Evolutionary conservation across 1,140 invertebrate genomes (phyloP), one percentile per base, ranked within the genome.

Genomic region (Lethocerus indicus): DNA sequence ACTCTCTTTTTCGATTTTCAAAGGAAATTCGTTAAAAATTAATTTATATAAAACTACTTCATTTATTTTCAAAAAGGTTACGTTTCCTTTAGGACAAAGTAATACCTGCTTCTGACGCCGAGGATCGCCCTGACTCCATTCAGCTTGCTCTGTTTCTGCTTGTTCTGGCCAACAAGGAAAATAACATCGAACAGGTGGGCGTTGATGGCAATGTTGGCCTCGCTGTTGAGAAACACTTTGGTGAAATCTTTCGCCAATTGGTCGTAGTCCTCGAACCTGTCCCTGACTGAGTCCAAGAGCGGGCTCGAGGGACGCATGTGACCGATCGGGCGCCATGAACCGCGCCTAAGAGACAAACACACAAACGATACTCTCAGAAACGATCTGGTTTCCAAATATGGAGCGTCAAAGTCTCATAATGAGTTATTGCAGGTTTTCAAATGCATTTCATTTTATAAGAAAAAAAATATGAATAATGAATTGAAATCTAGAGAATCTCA

Each of bases 261-360:
- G 63, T 94, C 89, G 63, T 92, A 90, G 62, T 91, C 87, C 69
- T 93, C 89, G 61, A 92, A 92, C 59, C 87, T 79, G 66, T 90
- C 86, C 55, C 88, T 70, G 9, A 94, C 88, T 1, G 87, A 90
- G 63, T 94, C 90, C 52, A 93, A 70, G 23, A 94, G 69, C 1
- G 90, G 90, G 25, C 87, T 91, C 0, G 87, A 92, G 1, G 89
- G 88, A 61, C 89, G 68, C 87, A 92, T 89, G 64, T 93, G 88
- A 39, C 89, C 89, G 52, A 94, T 93, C 2, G 89, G 89, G 57
- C 89, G 73, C 89, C 89, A 94, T 2, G 88, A 92, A 49, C 86
- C 87, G 67, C 78, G 67, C 56, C 77, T 77, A 52, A 2, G 56
- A 63, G 28, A 52, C 1, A 50, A 42, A 23, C 13, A n/a, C n/a